phyloP scores from a whole-genome alignment of 2,797 vertebrate species.

The Rhabdomys pumilio region DNA sequence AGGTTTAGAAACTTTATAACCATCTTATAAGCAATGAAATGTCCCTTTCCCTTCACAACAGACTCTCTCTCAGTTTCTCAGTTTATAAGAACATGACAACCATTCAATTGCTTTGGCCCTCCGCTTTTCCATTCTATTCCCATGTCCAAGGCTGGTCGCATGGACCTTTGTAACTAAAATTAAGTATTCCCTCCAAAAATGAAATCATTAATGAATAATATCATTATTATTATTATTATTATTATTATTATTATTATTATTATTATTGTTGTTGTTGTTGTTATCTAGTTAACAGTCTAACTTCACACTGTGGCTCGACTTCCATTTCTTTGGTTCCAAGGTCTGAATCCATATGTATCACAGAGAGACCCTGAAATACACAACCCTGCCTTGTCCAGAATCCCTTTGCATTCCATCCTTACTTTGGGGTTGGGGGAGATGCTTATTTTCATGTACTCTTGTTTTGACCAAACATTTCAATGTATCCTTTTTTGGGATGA shows the following conservation, averaged over 20 bases:
- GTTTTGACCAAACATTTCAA: not conserved
- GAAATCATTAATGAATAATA: not conserved
- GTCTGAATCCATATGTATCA: not conserved
- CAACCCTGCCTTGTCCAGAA: not conserved
- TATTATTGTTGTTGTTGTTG: too few species aligned
- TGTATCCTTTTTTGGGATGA: not conserved
- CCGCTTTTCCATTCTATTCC: not conserved
- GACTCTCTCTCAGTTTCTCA: not conserved
- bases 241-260: too few species aligned
- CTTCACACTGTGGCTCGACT: not conserved
- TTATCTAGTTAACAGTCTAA: not conserved
- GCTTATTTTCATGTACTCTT: not conserved
- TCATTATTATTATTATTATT: not conserved
- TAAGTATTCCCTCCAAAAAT: not conserved
- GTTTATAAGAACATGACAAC: not conserved
- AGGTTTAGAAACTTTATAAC: not conserved
- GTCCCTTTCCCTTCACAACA: not conserved
- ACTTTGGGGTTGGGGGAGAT: not conserved
- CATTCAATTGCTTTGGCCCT: not conserved
- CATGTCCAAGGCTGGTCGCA: not conserved
- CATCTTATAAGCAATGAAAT: constrained; percentile 28
- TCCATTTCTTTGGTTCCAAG: constrained; percentile 9
- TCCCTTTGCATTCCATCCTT: not conserved
- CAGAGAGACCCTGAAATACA: not conserved
- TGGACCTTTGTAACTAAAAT: constrained; percentile 5